Base-by-base conservation (phyloP, 1,140 invertebrate genomes). In the Drosophila santomea region DNA sequence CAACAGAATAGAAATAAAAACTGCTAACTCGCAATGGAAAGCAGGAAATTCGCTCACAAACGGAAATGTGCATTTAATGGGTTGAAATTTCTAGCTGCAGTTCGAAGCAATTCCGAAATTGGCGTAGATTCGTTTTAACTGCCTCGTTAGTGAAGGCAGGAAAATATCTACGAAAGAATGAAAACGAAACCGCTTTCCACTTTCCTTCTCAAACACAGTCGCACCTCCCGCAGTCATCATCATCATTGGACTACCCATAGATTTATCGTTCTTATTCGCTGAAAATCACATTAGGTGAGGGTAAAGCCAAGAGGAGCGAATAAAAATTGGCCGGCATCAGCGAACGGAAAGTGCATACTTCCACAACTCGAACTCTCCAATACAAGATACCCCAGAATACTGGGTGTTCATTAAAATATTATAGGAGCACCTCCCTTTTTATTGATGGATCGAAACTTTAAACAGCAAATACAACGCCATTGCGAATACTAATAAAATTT, bases 221-320 rank as follows among this genome's bases (percentile, higher is more conserved):
- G 38, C 15, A 32, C 25, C 32, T 32, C 4, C n/a, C 43, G 36
- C n/a, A 41, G n/a, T 50, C 68, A 68, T 36, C 68, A 58, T 71
- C 66, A 71, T 71, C 68, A 41, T 68, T 15, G 68, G 52, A 58
- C 51, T 64, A 54, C 61, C 52, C 73, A 69, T 79, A 78, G 82
- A 86, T 86, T 86, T 86, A 86, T 86, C 78, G 82, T 68, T 88
- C 88, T 86, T 82, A 88, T 82, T 71, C 83, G 82, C 74, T 88
- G 83, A 23, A 86, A 82, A 86, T 86, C 83, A 88, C 82, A 88
- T 86, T 88, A 86, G 83, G 55, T 61, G 51, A 54, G 75, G 74
- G 79, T 76, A 79, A 82, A 88, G 78, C 78, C 78, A 88, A 82
- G 32, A 67, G 79, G 78, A 88, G 61, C 69, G 83, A 75, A 77